Conservation (phyloP, 30 jellyfish, hydroid and myxozoan genomes). For the Catostylus mosaicus region DNA sequence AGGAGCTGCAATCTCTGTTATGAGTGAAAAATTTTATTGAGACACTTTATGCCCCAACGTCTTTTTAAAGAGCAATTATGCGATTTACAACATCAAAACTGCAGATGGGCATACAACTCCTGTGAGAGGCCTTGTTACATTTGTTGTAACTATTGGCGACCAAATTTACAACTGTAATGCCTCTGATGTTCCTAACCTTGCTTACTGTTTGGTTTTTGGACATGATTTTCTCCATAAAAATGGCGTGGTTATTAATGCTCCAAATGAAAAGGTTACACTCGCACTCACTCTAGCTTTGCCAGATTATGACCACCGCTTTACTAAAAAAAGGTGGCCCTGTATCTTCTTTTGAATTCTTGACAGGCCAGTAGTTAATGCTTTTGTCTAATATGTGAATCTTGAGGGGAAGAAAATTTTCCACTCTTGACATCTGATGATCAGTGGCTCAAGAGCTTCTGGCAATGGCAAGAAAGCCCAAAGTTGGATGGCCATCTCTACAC, state of each 20-base stretch:
- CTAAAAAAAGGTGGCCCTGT: too few relatives aligned
- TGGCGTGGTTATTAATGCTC: neutral
- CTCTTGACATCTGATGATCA: too few relatives aligned
- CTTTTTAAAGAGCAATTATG: neutral
- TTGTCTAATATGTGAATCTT: too few relatives aligned
- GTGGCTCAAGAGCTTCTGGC: too few relatives aligned
- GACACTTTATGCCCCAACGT: neutral
- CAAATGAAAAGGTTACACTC: neutral
- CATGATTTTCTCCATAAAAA: conserved; percentile 2
- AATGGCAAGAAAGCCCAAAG: too few relatives aligned
- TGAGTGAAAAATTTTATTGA: neutral
- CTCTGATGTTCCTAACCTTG: conserved; percentile 16
- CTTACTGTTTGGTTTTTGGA: conserved; percentile 6
- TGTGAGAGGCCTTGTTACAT: neutral
- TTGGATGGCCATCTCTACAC: too few relatives aligned
- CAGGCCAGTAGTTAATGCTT: too few relatives aligned
- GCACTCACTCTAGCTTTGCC: too few relatives aligned
- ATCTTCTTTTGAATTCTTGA: too few relatives aligned
- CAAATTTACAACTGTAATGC: neutral
- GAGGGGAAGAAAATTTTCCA: too few relatives aligned
- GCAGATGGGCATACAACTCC: conserved; percentile 3
- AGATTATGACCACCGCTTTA: too few relatives aligned
- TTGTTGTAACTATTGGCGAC: neutral
- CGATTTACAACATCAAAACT: neutral
- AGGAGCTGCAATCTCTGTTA: conserved; percentile 6